Conservation (phyloP, 2,888 invertebrate species). For the Thera obeliscata region DNA sequence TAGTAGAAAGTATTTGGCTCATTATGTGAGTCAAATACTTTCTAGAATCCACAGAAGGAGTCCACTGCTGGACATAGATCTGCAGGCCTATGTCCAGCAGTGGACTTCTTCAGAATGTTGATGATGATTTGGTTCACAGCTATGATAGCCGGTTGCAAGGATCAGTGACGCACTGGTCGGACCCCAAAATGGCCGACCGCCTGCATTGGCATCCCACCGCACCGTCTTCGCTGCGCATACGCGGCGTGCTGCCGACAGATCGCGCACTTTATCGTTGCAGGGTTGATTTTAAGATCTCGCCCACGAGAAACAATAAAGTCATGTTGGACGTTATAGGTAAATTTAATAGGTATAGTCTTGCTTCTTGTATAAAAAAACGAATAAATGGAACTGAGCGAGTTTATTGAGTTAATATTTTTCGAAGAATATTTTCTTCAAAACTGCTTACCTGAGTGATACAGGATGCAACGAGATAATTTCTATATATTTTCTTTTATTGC, state of each 20-base stretch:
- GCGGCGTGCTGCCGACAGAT: constrained; percentile 88
- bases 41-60: no score
- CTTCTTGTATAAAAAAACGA: no score
- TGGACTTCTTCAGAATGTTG: no score
- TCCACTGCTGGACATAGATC: no score
- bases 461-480: no score
- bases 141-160: constrained; percentile 86
- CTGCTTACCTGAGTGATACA: no score
- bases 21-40: no score
- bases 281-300: constrained; percentile 91
- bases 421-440: no score
- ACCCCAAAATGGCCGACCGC: constrained; percentile 86
- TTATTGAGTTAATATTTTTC: no score
- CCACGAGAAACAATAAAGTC: constrained; percentile 90
- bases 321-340: constrained; percentile 90
- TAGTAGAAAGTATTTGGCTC: background rate
- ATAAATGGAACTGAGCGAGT: no score
- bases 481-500: constrained; percentile 57
- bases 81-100: no score
- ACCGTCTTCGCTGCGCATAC: constrained; percentile 88
- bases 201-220: constrained; percentile 88
- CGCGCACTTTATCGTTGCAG: constrained; percentile 92
- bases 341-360: background rate
- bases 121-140: constrained; percentile 71
- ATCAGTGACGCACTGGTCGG: constrained; percentile 89